Base-by-base conservation (phyloP, 2,113 vertebrate genomes). In the Butorides virescens region DNA sequence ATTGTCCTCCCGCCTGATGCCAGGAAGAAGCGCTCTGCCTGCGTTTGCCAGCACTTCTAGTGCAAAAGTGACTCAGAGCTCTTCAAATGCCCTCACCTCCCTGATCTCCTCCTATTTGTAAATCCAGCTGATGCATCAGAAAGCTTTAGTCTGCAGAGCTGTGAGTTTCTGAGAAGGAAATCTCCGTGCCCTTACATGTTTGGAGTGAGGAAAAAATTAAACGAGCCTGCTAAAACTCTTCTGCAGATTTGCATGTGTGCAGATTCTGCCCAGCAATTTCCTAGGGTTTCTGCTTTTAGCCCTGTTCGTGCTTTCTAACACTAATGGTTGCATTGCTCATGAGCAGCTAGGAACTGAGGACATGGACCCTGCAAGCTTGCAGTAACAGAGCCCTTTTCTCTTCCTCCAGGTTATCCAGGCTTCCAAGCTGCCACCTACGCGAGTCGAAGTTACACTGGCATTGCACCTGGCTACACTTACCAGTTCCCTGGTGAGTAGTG, bases 381-480 rank as follows among this genome's bases (percentile, higher is more conserved):
- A 61, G 44, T 95, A 92, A 97, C 4, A 2, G 68, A 79, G 59
- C 46, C 13, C 52, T 85, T 90, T 88, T 96, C 72, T 97, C 42
- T 59, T 76, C 63, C 72, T 49, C 5, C 96, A 99, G 99, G 99
- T 96, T 99, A 99, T 91, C 99, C 99, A 22, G 99, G 99, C 86
- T 99, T 99, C 98, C 99, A 99, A 97, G 99, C 99, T 15, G 99
- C 99, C 30, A 99, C 99, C 68, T 99, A 99, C 0, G 99, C 99
- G 23, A 99, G 99, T 90, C 99, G 99, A 81, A 99, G 99, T 98
- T 99, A 99, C 66, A 99, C 99, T 88, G 99, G 99, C 96, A 98
- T 99, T 58, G 99, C 99, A 73, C 99, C 99, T 66, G 99, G 99
- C 95, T 99, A 99, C 88, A 99, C 99, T 97, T 99, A 99, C 97